These are phyloP conservation scores for Plecturocebus donacophilus DNA, from an alignment of 2,113 vertebrate genomes.

Conservation along the genomic window DNA sequence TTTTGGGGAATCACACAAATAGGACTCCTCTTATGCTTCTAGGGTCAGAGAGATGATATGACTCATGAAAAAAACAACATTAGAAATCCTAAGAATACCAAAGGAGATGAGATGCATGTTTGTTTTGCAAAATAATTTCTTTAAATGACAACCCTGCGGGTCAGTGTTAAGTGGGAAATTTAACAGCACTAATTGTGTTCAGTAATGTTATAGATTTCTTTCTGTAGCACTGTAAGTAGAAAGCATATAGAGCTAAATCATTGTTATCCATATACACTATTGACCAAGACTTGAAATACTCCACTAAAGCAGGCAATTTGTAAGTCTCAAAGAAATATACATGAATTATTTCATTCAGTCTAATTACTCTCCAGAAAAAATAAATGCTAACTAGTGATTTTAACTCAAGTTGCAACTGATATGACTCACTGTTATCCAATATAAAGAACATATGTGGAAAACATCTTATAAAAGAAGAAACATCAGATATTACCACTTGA, in stretches of 20 bases:
- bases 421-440: neutral
- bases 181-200: neutral
- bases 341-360: neutral
- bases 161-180: neutral
- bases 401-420: neutral
- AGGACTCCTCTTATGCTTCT: neutral
- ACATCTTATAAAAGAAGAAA: neutral
- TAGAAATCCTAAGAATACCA: neutral
- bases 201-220: neutral
- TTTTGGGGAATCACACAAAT: neutral
- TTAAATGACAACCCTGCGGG: neutral
- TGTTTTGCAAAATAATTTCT: neutral
- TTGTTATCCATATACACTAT: neutral
- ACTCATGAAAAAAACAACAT: neutral
- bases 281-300: neutral
- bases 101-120: neutral
- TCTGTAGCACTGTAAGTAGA: neutral
- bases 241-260: neutral
- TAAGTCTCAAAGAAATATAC: neutral
- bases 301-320: neutral
- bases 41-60: neutral
- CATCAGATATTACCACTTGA: neutral
- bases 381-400: neutral
- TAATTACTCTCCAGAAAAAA: neutral
- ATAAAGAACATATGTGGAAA: neutral